Evolutionary conservation across 2,797 vertebrate genomes (phyloP).

Genomic region (Sebastiscus tertius): DNA sequence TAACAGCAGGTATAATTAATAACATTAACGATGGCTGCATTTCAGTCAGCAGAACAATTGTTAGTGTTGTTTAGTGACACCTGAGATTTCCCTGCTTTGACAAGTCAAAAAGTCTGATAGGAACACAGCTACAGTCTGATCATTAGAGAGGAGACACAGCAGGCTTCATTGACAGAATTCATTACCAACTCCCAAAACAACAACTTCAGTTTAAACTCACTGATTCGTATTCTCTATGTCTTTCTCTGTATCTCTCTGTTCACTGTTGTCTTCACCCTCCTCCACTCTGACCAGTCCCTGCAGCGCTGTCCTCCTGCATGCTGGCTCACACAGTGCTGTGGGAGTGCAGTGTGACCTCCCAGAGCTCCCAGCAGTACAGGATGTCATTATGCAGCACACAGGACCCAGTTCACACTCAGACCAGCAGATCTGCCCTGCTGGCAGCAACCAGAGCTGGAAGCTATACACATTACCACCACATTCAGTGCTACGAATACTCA

Average conservation of each 20-base stretch:
- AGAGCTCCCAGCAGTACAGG: constrained; percentile 17
- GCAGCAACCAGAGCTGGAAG: constrained; percentile 5
- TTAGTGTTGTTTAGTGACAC: neutral
- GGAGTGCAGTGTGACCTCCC: neutral
- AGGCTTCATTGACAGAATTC: neutral
- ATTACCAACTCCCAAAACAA: neutral
- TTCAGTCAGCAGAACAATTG: neutral
- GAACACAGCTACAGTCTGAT: neutral
- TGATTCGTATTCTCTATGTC: neutral
- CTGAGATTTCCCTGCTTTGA: neutral
- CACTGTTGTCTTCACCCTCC: neutral
- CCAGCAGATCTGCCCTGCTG: neutral
- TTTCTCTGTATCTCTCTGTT: neutral
- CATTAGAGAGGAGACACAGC: neutral
- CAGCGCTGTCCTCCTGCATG: neutral
- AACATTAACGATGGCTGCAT: neutral
- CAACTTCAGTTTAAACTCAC: neutral
- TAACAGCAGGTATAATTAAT: neutral
- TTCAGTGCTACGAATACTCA: neutral
- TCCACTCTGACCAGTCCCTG: neutral
- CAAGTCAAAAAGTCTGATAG: neutral
- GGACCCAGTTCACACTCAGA: neutral
- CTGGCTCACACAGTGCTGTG: constrained; percentile 16
- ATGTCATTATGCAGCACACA: neutral
- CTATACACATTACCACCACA: neutral